Base-by-base conservation (phyloP, 2,797 vertebrate genomes). In the Austrolebias charrua region DNA sequence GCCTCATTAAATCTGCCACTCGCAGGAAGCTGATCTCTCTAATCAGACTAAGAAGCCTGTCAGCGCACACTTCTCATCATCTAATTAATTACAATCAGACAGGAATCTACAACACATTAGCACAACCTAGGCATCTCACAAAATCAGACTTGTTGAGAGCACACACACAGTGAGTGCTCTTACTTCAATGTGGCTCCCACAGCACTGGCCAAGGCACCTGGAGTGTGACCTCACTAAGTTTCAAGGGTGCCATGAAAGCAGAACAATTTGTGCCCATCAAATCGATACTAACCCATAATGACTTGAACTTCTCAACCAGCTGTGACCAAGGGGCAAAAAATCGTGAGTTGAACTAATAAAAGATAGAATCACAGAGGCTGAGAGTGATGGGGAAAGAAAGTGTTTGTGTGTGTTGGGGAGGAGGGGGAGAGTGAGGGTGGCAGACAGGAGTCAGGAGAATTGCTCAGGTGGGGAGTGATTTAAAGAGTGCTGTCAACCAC, bases 1-100 rank as follows among this genome's bases (percentile, higher is more conserved):
- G 71, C 67, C 73, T 79, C n/a, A 59, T 91, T 87, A 88, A 87
- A 89, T 91, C 81, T 85, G 88, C 82, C 71, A 87, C 86, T 92
- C 81, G 80, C 73, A 82, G 65, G 80, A 86, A 87, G 89, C 82
- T 80, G 79, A 84, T 87, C 78, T 84, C 71, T 71, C 83, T 92
- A 90, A 92, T 92, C 90, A 90, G 86, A 90, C 88, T 85, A 86
- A 91, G 88, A 89, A 91, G 91, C 89, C 87, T 84, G 81, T 84
- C 83, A 83, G 82, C 33, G 53, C 81, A 86, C 86, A 88, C 86
- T 84, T 76, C 85, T 87, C 88, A 89, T 91, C 90, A 89, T 90
- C 81, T 79, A 89, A 92, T 93, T 91, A 92, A 91, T 87, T 81
- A 78, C 87, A 91, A 92, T 91, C 90, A 86, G 81, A 85, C 68